phyloP scores from a whole-genome alignment of 2,797 vertebrate genomes.

The Coregonus suidteri region DNA sequence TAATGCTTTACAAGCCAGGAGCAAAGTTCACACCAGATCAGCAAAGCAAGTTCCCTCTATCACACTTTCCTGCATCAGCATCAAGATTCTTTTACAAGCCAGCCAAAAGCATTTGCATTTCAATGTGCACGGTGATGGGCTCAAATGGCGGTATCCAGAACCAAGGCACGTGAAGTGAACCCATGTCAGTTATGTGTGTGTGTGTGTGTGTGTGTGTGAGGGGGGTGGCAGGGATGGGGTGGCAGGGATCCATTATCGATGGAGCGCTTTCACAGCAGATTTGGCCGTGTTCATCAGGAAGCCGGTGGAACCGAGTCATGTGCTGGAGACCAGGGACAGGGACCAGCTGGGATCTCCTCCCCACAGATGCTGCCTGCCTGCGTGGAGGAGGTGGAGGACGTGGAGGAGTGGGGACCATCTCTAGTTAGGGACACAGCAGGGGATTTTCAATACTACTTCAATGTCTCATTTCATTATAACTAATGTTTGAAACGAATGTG shows the following conservation, averaged over 20 bases:
- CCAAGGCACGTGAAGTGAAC: slow-evolving; percentile 32
- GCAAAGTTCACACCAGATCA: too few species aligned
- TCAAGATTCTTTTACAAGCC: too few species aligned
- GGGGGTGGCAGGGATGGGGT: background rate
- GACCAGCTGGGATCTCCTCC: slow-evolving; percentile 59
- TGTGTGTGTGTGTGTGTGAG: slow-evolving; percentile 27
- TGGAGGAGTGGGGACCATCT: background rate
- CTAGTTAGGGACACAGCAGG: slow-evolving; percentile 2
- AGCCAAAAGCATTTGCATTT: slow-evolving; percentile 21
- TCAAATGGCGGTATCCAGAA: slow-evolving; percentile 40
- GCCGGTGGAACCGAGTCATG: slow-evolving; percentile 39
- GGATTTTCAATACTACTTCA: background rate
- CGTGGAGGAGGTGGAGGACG: background rate
- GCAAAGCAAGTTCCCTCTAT: too few species aligned
- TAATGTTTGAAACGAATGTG: background rate
- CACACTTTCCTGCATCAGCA: too few species aligned
- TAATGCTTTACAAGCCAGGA: background rate
- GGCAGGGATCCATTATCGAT: slow-evolving; percentile 54
- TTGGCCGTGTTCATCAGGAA: slow-evolving; percentile 43
- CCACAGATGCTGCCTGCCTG: slow-evolving; percentile 53
- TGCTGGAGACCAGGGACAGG: slow-evolving; percentile 29
- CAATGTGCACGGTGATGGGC: slow-evolving; percentile 21
- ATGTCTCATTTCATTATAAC: background rate
- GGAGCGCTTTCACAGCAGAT: slow-evolving; percentile 55
- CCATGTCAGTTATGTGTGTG: slow-evolving; percentile 38